phyloP scores from a whole-genome alignment of 2,113 vertebrate genomes.

The Oplegnathus fasciatus region DNA sequence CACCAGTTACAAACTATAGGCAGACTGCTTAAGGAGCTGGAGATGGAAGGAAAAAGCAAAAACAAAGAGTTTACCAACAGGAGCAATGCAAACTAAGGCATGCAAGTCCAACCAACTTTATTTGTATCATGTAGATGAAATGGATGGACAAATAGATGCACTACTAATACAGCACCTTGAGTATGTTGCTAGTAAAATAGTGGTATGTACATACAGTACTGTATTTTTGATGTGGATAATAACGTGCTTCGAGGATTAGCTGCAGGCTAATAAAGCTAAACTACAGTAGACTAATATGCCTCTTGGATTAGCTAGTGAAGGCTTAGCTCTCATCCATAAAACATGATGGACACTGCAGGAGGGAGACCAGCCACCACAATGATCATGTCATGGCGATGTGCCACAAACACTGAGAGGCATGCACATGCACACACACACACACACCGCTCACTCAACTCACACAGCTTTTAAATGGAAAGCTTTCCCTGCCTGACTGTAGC shows the following conservation, averaged over 20 bases:
- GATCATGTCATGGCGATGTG: conserved; percentile 43
- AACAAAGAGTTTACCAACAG: background rate
- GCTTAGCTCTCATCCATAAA: conserved; percentile 78
- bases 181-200: background rate
- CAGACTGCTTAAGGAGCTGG: background rate
- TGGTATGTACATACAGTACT: background rate
- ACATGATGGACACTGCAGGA: conserved; percentile 65
- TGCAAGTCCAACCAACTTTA: background rate
- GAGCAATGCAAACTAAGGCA: background rate
- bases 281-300: conserved; percentile 43
- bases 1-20: background rate
- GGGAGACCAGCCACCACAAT: conserved; percentile 44
- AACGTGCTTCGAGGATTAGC: conserved; percentile 55
- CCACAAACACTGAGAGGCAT: conserved; percentile 35
- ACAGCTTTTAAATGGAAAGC: conserved; percentile 29
- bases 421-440: conserved; percentile 28
- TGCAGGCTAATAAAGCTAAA: conserved; percentile 49
- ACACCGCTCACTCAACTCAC: background rate
- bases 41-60: background rate
- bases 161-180: background rate
- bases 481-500: background rate
- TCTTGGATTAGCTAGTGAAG: conserved; percentile 63
- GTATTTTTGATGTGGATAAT: conserved; percentile 14
- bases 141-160: background rate
- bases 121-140: background rate